Evolutionary conservation across 2,888 invertebrate species (phyloP).

Genomic region (Eupithecia insigniata): DNA sequence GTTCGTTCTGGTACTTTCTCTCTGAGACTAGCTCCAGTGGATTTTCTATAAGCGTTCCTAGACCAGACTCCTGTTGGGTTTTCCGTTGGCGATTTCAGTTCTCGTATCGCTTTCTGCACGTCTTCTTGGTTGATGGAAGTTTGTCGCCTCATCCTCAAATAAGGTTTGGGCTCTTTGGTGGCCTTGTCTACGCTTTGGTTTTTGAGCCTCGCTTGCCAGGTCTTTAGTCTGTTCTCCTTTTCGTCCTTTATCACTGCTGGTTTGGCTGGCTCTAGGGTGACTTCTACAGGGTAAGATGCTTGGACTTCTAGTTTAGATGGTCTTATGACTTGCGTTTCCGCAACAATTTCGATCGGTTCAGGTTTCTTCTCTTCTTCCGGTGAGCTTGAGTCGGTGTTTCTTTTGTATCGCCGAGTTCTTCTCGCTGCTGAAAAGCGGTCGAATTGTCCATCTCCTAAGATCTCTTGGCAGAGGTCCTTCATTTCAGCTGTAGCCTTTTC

Average conservation of each 20-base stretch:
- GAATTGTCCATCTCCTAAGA: conserved; percentile 90
- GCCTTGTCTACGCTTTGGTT: conserved; percentile 78
- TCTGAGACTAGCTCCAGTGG: conserved; percentile 57
- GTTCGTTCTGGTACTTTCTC: conserved; percentile 69
- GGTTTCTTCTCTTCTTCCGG: conserved; percentile 83
- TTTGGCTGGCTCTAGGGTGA: conserved; percentile 68
- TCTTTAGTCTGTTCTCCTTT: conserved; percentile 85
- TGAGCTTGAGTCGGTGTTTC: conserved; percentile 84
- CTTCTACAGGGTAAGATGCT: conserved; percentile 78
- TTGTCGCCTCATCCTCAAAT: conserved; percentile 85
- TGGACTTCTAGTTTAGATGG: conserved; percentile 81
- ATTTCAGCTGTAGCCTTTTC: conserved; percentile 72
- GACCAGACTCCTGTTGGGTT: conserved; percentile 85
- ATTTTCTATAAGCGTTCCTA: conserved; percentile 75
- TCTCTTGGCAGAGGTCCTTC: conserved; percentile 80
- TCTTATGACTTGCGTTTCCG: conserved; percentile 82
- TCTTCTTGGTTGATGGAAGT: conserved; percentile 89
- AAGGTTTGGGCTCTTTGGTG: conserved; percentile 76
- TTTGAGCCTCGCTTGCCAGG: conserved; percentile 89
- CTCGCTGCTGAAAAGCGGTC: conserved; percentile 93
- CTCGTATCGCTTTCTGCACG: conserved; percentile 87
- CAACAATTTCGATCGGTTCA: conserved; percentile 74
- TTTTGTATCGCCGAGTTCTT: conserved; percentile 91
- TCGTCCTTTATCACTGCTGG: conserved; percentile 77
- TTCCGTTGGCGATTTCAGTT: conserved; percentile 86